phyloP scores from a whole-genome alignment of 1,140 invertebrate genomes.

The Apis dorsata region DNA sequence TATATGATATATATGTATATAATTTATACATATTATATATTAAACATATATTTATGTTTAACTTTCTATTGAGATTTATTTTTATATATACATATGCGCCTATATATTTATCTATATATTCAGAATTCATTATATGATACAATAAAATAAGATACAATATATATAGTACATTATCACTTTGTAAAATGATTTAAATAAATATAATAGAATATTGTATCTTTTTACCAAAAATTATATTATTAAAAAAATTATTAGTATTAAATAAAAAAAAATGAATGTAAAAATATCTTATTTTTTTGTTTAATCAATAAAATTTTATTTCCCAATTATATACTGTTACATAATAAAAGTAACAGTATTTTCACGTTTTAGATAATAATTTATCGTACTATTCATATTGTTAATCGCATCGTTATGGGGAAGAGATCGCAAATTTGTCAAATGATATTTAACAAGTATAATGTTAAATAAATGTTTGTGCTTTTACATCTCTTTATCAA shows the following conservation, averaged over 20 bases:
- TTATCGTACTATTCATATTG: background rate
- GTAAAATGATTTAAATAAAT: background rate
- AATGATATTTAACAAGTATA: background rate
- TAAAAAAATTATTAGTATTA: no score
- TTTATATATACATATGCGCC: no score
- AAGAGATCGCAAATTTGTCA: background rate
- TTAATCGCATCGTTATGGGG: background rate
- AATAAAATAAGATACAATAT: background rate
- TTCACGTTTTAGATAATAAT: background rate
- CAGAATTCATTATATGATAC: background rate
- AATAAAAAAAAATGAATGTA: background rate
- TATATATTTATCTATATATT: background rate
- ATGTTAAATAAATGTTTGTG: background rate
- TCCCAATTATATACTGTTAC: background rate
- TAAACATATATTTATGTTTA: no score
- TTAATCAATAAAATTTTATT: background rate
- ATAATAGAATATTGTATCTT: background rate
- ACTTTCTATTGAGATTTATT: background rate
- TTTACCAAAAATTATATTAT: conserved; percentile 9
- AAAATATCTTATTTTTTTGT: background rate
- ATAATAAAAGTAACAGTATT: no score
- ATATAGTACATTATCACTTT: background rate
- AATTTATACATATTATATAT: no score
- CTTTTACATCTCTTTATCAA: background rate
- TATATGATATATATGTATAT: no score